These are phyloP conservation scores for Eretmocerus hayati DNA, from an alignment of 2,888 invertebrate genomes.

Conservation along the genomic window DNA sequence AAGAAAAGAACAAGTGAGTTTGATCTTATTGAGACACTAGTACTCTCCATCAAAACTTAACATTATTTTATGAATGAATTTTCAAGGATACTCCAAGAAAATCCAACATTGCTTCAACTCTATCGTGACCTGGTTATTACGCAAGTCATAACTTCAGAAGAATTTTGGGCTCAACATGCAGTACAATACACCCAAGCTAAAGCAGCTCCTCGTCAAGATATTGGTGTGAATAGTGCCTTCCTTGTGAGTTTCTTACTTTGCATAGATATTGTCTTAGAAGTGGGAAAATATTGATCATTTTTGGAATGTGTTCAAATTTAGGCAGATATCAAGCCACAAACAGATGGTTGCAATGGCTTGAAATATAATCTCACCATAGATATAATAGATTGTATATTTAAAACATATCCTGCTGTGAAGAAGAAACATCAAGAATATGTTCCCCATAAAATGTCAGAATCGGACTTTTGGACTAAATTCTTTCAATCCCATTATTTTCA, in stretches of 20 bases:
- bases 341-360: slow-evolving; percentile 92
- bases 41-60: too few relatives aligned
- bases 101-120: slow-evolving; percentile 84
- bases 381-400: slow-evolving; percentile 96
- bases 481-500: slow-evolving; percentile 99
- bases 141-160: slow-evolving; percentile 91
- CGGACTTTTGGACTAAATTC: slow-evolving; percentile 99
- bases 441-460: slow-evolving; percentile 88
- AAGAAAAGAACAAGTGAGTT: slow-evolving; percentile 71
- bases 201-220: slow-evolving; percentile 71
- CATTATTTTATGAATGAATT: slow-evolving; percentile 3
- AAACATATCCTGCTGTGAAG: slow-evolving; percentile 97
- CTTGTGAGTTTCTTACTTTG: slow-evolving; percentile 51
- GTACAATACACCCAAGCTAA: slow-evolving; percentile 67
- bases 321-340: slow-evolving; percentile 94
- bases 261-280: too few relatives aligned
- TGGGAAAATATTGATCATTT: background rate
- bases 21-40: background rate
- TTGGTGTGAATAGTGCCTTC: slow-evolving; percentile 67
- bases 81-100: slow-evolving; percentile 68
- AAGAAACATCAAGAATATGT: slow-evolving; percentile 95
- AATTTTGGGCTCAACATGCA: slow-evolving; percentile 94
- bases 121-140: slow-evolving; percentile 97
- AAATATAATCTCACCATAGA: slow-evolving; percentile 96
- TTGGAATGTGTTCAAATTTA: slow-evolving; percentile 51